A percentile compares a stretch with the other conserved stretches of the same genome.
Evolutionary conservation across 2,888 invertebrate genomes (phyloP).

Genomic region (Gryllus longicercus): DNA sequence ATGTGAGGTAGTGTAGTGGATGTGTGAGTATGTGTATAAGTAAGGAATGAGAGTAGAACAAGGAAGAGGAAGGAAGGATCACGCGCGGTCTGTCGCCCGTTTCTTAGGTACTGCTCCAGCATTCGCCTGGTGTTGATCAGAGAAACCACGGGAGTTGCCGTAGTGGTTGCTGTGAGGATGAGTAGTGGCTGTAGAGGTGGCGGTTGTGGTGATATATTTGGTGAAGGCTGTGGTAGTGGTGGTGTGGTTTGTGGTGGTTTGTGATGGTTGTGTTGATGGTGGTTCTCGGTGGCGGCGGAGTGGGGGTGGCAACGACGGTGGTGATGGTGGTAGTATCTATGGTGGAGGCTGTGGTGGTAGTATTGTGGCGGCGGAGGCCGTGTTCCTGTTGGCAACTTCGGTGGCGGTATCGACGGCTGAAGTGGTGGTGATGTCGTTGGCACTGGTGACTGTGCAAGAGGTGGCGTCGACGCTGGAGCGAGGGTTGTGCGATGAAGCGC

Average conservation of each 20-base stretch:
- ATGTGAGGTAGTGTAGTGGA: background rate
- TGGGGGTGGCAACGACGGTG: slow-evolving; percentile 30
- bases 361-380: background rate
- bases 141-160: slow-evolving; percentile 36
- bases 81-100: too few relatives aligned
- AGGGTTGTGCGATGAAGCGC: background rate
- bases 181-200: slow-evolving; percentile 48
- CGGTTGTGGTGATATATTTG: slow-evolving; percentile 41
- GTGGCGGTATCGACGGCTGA: background rate
- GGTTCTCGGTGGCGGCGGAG: slow-evolving; percentile 39
- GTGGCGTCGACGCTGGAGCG: background rate
- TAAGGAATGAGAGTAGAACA: too few relatives aligned
- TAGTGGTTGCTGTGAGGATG: slow-evolving; percentile 31
- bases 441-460: background rate
- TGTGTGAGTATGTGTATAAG: background rate
- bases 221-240: slow-evolving; percentile 46
- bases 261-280: slow-evolving; percentile 44
- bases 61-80: too few relatives aligned
- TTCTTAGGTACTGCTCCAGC: too few relatives aligned
- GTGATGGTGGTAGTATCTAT: background rate
- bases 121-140: background rate
- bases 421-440: background rate
- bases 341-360: background rate
- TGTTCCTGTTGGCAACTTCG: background rate
- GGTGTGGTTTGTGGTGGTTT: slow-evolving; percentile 49